phyloP scores from a whole-genome alignment of 2,888 invertebrate species.

The Catocala fraxini region DNA sequence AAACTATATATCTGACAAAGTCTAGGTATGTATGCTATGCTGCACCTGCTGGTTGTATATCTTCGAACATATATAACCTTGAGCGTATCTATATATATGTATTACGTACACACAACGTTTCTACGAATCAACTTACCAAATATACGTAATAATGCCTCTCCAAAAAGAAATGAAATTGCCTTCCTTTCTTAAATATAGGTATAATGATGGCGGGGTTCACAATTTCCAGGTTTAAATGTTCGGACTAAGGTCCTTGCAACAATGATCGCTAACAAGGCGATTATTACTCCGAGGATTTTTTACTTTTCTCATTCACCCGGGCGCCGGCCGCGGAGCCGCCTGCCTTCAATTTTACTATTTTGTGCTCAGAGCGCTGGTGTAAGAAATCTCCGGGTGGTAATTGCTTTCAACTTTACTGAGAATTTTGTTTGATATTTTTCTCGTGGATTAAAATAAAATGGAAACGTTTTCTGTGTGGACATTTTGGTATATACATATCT shows the following conservation, averaged over 20 bases:
- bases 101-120: too few relatives aligned
- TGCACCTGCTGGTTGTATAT: too few relatives aligned
- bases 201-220: slow-evolving; percentile 8
- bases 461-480: not conserved
- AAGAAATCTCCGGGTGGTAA: slow-evolving; percentile 41
- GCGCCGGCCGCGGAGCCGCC: not conserved
- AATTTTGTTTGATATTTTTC: slow-evolving; percentile 3
- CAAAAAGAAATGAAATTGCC: not conserved
- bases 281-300: slow-evolving; percentile 32
- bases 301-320: slow-evolving; percentile 29
- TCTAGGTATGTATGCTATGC: too few relatives aligned
- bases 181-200: not conserved
- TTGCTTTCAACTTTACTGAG: slow-evolving; percentile 33
- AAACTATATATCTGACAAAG: too few relatives aligned
- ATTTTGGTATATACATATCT: too few relatives aligned
- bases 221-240: slow-evolving; percentile 38
- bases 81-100: too few relatives aligned
- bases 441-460: not conserved
- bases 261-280: slow-evolving; percentile 46
- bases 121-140: too few relatives aligned
- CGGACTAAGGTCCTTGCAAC: slow-evolving; percentile 28
- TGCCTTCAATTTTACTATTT: slow-evolving; percentile 27
- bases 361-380: slow-evolving; percentile 20
- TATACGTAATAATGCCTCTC: too few relatives aligned
- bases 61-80: too few relatives aligned